Evolutionary conservation across 2,113 vertebrate genomes (phyloP), one percentile per base, ranked within the genome.

Genomic region (Seriola quinqueradiata): DNA sequence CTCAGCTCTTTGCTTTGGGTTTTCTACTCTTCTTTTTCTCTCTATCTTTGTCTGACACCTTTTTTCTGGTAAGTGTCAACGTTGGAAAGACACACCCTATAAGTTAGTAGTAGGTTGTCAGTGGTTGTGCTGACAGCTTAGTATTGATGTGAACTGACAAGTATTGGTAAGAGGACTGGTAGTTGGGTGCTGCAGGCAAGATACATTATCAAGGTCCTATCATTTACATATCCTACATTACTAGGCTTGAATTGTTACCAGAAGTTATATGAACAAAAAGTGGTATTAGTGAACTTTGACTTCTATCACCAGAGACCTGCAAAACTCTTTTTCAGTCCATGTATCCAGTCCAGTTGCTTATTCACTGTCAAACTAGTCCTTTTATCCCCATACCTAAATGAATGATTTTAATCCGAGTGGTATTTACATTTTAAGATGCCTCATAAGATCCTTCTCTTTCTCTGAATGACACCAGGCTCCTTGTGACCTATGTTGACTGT

Each of bases 141-240:
- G 76, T 68, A 23, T 77, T 81, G 75, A 82, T 80, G 75, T 82
- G 74, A 86, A 86, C 79, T 67, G 79, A 86, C 67, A 65, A 42
- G 84, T 38, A 68, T 57, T 82, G 71, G 83, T 81, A 42, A 77
- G 81, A 70, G 64, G 57, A 59, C 25, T 38, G 55, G 63, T 54
- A 70, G 38, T 55, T 82, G 68, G 64, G 68, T 82, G 83, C 83
- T 85, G 71, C 73, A 69, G 75, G 66, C 70, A 1, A 87, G 87
- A 89, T 87, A 83, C 17, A 80, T 80, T 84, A 82, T 91, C 87
- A 83, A 81, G 75, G 66, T 81, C 59, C 25, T 21, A 60, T 63
- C 23, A 54, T 81, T 76, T 70, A 8, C 19, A 1, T 77, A 77
- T 79, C 77, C 70, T 28, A n/a, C 44, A 64, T 72, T 60, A 34